Evolutionary conservation across 2,113 vertebrate genomes (phyloP).

Genomic region (Aramus guarauna): DNA sequence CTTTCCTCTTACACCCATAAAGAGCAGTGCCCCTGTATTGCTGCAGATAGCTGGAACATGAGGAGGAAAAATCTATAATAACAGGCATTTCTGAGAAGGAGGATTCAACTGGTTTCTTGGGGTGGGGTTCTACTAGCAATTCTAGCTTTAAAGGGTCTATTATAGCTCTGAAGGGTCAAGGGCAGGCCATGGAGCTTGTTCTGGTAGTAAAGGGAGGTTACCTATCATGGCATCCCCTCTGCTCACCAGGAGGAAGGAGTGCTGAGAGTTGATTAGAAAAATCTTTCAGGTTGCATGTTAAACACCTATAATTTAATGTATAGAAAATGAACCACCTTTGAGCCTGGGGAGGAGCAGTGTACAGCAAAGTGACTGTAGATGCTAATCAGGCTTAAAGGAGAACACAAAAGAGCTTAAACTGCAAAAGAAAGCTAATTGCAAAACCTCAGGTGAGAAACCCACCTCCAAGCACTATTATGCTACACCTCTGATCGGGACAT

Average conservation of each 20-base stretch:
- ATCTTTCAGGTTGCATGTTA: neutral
- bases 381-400: neutral
- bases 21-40: neutral
- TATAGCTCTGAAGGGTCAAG: neutral
- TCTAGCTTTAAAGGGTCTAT: neutral
- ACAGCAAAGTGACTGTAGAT: neutral
- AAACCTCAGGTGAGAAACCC: neutral
- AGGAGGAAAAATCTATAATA: neutral
- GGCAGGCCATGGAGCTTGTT: neutral
- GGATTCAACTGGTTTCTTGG: neutral
- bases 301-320: neutral
- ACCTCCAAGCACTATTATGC: neutral
- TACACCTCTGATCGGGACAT: neutral
- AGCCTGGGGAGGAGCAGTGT: neutral
- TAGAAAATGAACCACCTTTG: neutral
- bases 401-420: neutral
- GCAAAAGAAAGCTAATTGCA: neutral
- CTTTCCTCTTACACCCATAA: fast-evolving
- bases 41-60: neutral
- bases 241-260: neutral
- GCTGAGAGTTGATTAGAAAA: neutral
- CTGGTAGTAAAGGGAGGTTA: neutral
- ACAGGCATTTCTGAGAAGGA: neutral
- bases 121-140: neutral
- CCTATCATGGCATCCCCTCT: neutral